Evolutionary conservation across 2,113 vertebrate genomes (phyloP), one percentile per base, ranked within the genome.

Genomic region (Oncorhynchus gorbuscha): DNA sequence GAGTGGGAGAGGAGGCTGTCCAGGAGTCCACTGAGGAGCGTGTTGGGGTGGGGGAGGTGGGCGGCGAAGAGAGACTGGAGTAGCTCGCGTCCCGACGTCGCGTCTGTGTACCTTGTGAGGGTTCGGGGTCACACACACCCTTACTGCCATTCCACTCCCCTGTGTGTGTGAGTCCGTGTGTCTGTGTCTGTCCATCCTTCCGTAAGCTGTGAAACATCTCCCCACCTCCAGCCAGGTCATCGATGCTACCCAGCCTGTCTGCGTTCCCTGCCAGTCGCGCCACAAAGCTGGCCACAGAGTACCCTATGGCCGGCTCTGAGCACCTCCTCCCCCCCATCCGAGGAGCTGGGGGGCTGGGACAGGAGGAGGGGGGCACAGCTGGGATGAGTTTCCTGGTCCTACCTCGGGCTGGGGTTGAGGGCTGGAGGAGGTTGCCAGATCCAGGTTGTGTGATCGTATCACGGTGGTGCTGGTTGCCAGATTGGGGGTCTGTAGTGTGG

Each of bases 251-350:
- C 82, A 95, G 95, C 72, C 92, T 91, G 0, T 87, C 22, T 3
- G 87, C 89, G 0, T 80, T 90, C 68, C 80, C 77, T 0, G 86
- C 84, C 0, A 70, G 58, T 5, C 79, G 35, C 4, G 83, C 73
- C 0, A 90, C 83, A 4, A 91, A 81, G 30, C 84, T 86, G 2
- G 80, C 26, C 0, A 22, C 59, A 22, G 87, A 72, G 49, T 92
- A 94, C 7, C 93, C 89, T 0, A 97, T 91, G 0, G 93, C 91
- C 0, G 97, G 97, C 84, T 98, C 97, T 0, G 97, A 99, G 73
- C 91, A 90, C 69, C 95, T 94, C 16, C 97, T 90, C 30, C 82
- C 89, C 1, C 80, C 82, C n/a, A 0, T 59, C 0, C 65, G 2
- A 0, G 55, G 28, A 0, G 28, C 9, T 0, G 72, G 85, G 26